Base-by-base conservation (phyloP, 2,113 vertebrate genomes). In the Paramormyrops kingsleyae region DNA sequence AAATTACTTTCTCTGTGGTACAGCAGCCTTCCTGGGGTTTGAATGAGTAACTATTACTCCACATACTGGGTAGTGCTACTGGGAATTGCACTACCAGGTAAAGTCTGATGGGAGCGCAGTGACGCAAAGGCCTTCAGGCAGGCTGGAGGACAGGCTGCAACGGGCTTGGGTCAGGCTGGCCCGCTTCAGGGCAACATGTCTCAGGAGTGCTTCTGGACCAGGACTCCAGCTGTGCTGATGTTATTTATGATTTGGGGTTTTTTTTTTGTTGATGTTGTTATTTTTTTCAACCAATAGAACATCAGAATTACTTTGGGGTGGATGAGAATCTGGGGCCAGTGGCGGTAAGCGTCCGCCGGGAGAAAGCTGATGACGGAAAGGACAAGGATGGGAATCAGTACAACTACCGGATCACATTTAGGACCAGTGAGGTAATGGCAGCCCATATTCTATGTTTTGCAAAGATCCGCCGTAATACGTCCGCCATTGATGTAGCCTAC, bases 281-380 rank as follows among this genome's bases (percentile, higher is more conserved):
- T 47, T 44, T 47, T 44, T 90, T 46, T 77, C 10, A 2, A 88
- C 17, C 50, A 52, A 91, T 94, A 98, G 98, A 99, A 27, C 99
- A 99, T 95, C 99, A 99, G 92, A 99, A 99, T 95, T 99, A 99
- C 94, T 99, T 99, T 70, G 99, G 98, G 50, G 96, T 97, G 44
- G 99, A 99, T 92, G 99, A 99, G 90, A 96, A 97, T 94, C 96
- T 99, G 85, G 99, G 99, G 59, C 99, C 99, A 0, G 98, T 99
- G 92, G 99, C 98, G 0, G 95, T 99, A 86, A 99, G 99, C 92
- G 93, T 99, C 92, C 96, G 99, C 83, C 96, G 99, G 90, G 99
- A 99, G 93, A 97, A 95, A 92, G 95, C 97, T 89, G 99, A 99
- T 62, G 99, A 99, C 12, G 95, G 95, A n/a, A 99, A 97, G 92